phyloP scores from a whole-genome alignment of 1,140 invertebrate species.

The Drosophila hydei region DNA sequence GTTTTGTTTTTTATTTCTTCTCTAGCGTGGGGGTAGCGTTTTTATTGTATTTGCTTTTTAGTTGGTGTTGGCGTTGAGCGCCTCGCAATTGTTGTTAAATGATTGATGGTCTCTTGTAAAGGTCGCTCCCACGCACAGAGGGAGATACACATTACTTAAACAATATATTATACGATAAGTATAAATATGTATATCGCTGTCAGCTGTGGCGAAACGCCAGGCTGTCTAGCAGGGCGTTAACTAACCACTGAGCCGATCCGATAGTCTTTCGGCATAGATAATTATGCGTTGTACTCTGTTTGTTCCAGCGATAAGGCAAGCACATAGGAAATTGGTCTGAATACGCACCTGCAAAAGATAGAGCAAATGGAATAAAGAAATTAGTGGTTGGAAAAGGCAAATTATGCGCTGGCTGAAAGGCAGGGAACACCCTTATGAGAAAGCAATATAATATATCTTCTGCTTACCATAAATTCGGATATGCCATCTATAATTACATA shows the following conservation, averaged over 20 bases:
- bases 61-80: constrained; percentile 64
- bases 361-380: constrained; percentile 47
- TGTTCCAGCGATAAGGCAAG: constrained; percentile 35
- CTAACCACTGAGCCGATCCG: constrained; percentile 23
- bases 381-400: constrained; percentile 35
- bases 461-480: too few relatives aligned
- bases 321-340: constrained; percentile 8
- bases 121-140: constrained; percentile 47
- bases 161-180: constrained; percentile 55
- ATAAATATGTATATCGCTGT: constrained; percentile 6
- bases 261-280: constrained; percentile 24
- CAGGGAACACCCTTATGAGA: neutral
- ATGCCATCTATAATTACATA: too few relatives aligned
- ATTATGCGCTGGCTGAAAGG: neutral
- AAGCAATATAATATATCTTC: neutral
- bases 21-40: constrained; percentile 48
- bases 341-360: constrained; percentile 68
- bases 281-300: constrained; percentile 35
- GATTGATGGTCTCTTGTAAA: constrained; percentile 67
- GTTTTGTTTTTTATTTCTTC: constrained; percentile 34
- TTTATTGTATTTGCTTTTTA: constrained; percentile 38
- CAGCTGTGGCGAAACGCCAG: constrained; percentile 46
- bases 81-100: constrained; percentile 67
- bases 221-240: constrained; percentile 52
- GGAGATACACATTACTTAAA: constrained; percentile 51